Evolutionary conservation across 2,888 invertebrate species (phyloP), one percentile per base, ranked within the genome.

Genomic region (Sussaba pulchella): DNA sequence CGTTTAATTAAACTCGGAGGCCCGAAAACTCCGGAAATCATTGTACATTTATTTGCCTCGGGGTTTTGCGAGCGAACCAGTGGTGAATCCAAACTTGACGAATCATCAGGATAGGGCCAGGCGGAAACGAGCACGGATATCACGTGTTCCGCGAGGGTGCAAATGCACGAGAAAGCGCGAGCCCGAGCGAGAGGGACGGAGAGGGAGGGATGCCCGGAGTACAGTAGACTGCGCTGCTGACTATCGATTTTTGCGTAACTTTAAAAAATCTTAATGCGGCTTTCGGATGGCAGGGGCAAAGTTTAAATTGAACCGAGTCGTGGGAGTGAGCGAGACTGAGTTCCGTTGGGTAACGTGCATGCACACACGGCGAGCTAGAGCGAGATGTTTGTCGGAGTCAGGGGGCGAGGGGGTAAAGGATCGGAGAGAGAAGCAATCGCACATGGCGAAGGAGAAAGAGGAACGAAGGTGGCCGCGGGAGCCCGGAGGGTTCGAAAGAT

Each of bases 191-290:
- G 64, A 57, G 36, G 24, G 59, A 69, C 31, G 66, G 39, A 19
- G 47, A 64, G 54, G 31, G 39, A 45, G 54, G 61, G 24, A 45
- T 21, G 70, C 39, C 52, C 41, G 39, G 39, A 54, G 45, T 39
- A 50, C 69, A 21, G 66, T 61, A 67, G 57, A 57, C 73, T 69
- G 77, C 73, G 81, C 77, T 81, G 81, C 73, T 81, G 81, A 77
- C 81, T 86, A 89, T 88, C 84, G 89, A 88, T 88, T 87, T 87
- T 88, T 88, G 83, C 82, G 87, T 87, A 88, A 89, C 91, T 92
- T 91, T 85, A 89, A 90, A 91, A 91, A 91, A 91, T 92, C 92
- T 92, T 91, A 91, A 90, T 89, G 90, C 89, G 85, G 90, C 87
- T 90, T 88, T 89, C 85, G 87, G 87, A 63, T 81, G 86, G 86